Evolutionary conservation across 2,113 vertebrate species (phyloP).

Genomic region (Echinops telfairi): DNA sequence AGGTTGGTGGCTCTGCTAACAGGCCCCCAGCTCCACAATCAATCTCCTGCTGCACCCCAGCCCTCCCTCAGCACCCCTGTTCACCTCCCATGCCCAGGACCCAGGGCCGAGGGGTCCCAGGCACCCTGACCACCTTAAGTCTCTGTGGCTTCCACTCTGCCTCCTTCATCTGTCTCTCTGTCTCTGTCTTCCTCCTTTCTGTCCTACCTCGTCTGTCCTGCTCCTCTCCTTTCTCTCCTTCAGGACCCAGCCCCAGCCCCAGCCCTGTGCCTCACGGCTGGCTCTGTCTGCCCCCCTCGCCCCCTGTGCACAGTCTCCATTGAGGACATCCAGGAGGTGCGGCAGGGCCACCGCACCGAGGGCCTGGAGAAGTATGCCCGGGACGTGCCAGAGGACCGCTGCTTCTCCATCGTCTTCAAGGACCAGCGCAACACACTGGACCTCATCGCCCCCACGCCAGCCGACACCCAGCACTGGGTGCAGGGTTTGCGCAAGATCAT

Average conservation of each 20-base stretch:
- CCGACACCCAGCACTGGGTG: constrained; percentile 91
- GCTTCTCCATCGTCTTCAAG: constrained; percentile 98
- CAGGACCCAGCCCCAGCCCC: background rate
- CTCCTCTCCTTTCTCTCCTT: background rate
- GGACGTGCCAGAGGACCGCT: constrained; percentile 87
- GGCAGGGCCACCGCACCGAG: constrained; percentile 94
- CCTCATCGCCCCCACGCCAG: constrained; percentile 88
- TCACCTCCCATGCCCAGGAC: background rate
- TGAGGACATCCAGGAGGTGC: constrained; percentile 95
- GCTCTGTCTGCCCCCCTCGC: background rate
- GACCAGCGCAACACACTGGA: constrained; percentile 93
- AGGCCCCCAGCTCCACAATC: background rate
- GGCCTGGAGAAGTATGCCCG: constrained; percentile 93
- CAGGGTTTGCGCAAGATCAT: constrained; percentile 92
- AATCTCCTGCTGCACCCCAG: no score
- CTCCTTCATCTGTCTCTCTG: background rate
- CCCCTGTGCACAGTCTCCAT: constrained; percentile 90
- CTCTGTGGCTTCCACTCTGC: background rate
- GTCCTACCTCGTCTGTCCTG: background rate
- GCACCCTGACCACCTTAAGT: no score
- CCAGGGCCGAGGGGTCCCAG: background rate
- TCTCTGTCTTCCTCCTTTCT: background rate
- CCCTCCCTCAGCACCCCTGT: background rate
- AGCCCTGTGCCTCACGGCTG: background rate
- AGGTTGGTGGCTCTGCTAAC: background rate